Base-by-base conservation (phyloP, 2,888 invertebrate genomes). In the Thereva nobilitata region DNA sequence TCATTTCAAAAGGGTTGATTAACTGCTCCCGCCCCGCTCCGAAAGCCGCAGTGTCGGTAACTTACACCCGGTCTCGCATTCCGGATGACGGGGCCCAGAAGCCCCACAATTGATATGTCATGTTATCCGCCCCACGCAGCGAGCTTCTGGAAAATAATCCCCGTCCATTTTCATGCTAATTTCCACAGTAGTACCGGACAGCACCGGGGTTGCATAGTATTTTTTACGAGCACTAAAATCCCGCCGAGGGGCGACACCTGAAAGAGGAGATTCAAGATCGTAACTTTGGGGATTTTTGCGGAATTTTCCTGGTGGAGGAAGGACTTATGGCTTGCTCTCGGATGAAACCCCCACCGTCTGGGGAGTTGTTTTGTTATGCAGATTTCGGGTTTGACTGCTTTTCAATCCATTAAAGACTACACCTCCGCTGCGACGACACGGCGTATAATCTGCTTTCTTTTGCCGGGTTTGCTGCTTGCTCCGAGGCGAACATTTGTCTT, bases 31-130 rank as follows among this genome's bases (percentile, higher is more conserved):
- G 23, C 23, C 23, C 23, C 23, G 23, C 23, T 23, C 23, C 23
- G 23, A 23, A 23, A 23, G 23, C 23, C 23, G 23, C 23, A 23
- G 23, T 23, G 23, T 2, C 23, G 23, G 23, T 23, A 23, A 23
- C 23, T 23, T 23, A 23, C 23, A 23, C 23, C 23, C 23, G 23
- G 23, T 23, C 23, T 23, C 23, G 23, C 23, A 23, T 23, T 23
- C 23, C 23, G 23, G 23, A 23, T 23, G 23, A 23, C 23, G 38
- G 41, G 57, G 57, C 23, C 57, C 23, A 23, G 61, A 61, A 61
- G 61, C 61, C 61, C 40, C 42, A 61, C 50, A 61, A 61, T 61
- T 41, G 61, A 49, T 61, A 50, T 50, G 61, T 61, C 61, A 61
- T 61, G 50, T 61, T 50, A 61, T 61, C 61, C 47, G 38, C 45